These are phyloP conservation scores for Autographa pulchrina DNA, from an alignment of 2,888 invertebrate genomes.

Conservation along the genomic window DNA sequence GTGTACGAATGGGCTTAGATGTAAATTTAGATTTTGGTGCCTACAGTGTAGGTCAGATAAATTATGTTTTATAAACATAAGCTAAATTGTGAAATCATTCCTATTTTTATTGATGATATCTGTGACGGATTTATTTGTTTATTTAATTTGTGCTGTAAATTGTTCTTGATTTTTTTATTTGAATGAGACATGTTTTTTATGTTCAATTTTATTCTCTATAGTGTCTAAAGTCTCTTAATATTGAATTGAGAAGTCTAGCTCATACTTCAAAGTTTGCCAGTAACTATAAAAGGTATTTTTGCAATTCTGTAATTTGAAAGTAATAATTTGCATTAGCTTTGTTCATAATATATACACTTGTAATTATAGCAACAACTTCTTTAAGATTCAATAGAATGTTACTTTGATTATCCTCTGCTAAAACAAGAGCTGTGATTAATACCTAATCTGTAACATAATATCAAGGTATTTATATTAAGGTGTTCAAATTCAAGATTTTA, in stretches of 20 bases:
- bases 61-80: conserved; percentile 32
- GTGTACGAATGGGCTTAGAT: background rate
- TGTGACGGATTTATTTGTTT: background rate
- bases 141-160: conserved; percentile 14
- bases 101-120: conserved; percentile 21
- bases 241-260: too few species aligned
- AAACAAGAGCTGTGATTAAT: too few species aligned
- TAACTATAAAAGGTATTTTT: background rate
- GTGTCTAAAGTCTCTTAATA: too few species aligned
- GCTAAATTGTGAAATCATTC: conserved; percentile 34
- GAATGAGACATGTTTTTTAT: background rate
- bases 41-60: conserved; percentile 27
- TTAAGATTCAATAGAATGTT: too few species aligned
- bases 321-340: background rate
- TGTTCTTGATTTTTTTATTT: conserved; percentile 5
- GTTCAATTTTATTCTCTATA: background rate
- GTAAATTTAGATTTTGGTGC: conserved; percentile 21
- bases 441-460: too few species aligned
- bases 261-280: too few species aligned
- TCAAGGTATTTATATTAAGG: too few species aligned
- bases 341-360: too few species aligned
- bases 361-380: too few species aligned
- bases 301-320: background rate
- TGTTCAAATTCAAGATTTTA: too few species aligned
- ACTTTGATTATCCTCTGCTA: too few species aligned